Evolutionary conservation across 2,797 vertebrate species (phyloP).

Genomic region (Philypnodon macrostomus): DNA sequence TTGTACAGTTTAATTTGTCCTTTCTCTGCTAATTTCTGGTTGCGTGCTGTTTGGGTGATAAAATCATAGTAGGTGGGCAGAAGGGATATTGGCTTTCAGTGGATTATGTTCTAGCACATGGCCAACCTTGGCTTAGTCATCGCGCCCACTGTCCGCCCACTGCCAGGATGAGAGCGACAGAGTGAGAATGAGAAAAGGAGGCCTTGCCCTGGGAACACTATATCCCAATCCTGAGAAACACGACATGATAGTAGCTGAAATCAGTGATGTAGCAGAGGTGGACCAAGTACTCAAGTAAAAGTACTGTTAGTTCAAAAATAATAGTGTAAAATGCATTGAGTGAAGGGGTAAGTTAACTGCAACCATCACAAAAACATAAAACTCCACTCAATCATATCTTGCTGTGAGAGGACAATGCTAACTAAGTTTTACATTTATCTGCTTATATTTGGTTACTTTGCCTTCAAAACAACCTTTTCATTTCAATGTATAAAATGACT

Average conservation of each 20-base stretch:
- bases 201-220: constrained; percentile 54
- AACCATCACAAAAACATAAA: too few species aligned
- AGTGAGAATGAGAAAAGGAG: constrained; percentile 36
- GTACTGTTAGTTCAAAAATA: neutral
- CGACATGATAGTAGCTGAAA: constrained; percentile 18
- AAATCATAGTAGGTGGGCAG: constrained; percentile 70
- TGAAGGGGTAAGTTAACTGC: too few species aligned
- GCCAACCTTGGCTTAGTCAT: constrained; percentile 77
- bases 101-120: constrained; percentile 70
- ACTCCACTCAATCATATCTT: too few species aligned
- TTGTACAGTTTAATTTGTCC: constrained; percentile 24
- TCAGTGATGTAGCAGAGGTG: neutral
- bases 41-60: constrained; percentile 61
- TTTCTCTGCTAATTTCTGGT: constrained; percentile 59
- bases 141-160: constrained; percentile 72
- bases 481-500: too few species aligned
- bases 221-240: constrained; percentile 42
- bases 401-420: too few species aligned
- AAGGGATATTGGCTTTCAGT: constrained; percentile 71
- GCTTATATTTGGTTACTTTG: too few species aligned
- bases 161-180: constrained; percentile 55
- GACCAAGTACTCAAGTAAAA: neutral
- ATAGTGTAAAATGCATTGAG: neutral
- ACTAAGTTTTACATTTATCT: too few species aligned
- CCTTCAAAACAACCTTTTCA: too few species aligned